Evolutionary conservation across 2,888 invertebrate genomes (phyloP).

Genomic region (Nymphalis urticae): DNA sequence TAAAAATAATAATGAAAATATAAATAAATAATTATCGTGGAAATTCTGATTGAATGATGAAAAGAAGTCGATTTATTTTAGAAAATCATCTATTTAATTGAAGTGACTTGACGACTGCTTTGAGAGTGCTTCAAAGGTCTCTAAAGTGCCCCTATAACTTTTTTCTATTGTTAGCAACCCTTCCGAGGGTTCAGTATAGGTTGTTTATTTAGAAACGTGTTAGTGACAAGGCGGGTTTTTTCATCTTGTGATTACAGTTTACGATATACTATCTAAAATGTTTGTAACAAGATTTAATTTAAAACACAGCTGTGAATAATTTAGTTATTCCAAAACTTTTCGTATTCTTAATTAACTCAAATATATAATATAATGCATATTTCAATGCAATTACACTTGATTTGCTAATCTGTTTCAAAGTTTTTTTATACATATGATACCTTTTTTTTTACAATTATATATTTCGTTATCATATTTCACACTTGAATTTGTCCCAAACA

Average conservation of each 20-base stretch:
- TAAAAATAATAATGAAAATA: background rate
- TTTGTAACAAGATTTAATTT: background rate
- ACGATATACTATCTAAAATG: background rate
- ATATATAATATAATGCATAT: too few species aligned
- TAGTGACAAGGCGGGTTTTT: constrained; percentile 10
- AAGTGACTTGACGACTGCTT: constrained; percentile 51
- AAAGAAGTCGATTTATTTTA: constrained; percentile 53
- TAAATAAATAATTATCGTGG: constrained; percentile 26
- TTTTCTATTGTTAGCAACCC: constrained; percentile 45
- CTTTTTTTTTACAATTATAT: too few species aligned
- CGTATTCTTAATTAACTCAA: too few species aligned
- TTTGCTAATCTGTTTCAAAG: too few species aligned
- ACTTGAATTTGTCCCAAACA: too few species aligned
- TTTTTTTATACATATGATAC: too few species aligned
- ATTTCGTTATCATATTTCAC: too few species aligned
- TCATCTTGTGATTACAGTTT: constrained; percentile 8
- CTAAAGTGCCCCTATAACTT: constrained; percentile 45
- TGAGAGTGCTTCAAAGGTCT: constrained; percentile 42
- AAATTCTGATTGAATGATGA: constrained; percentile 42
- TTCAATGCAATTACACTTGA: too few species aligned
- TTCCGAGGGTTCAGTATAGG: constrained; percentile 26
- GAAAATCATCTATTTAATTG: constrained; percentile 62
- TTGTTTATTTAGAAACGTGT: constrained; percentile 31
- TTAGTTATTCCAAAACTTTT: too few species aligned
- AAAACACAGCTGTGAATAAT: too few species aligned